Evolutionary conservation across 1,140 invertebrate species (phyloP).

Genomic region (Drosophila lacteicornis): DNA sequence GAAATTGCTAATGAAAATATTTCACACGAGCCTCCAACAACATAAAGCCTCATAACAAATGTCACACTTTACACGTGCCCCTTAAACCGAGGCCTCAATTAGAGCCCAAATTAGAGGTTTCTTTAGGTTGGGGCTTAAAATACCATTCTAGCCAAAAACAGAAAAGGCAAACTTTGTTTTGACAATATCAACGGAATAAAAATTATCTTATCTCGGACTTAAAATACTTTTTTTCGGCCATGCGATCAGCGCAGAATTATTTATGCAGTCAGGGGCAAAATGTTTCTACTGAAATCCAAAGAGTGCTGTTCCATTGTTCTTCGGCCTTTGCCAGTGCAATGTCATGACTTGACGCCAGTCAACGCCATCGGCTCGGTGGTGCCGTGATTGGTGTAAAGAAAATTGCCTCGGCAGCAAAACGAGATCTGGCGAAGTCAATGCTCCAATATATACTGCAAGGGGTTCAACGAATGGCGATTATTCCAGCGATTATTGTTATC

Average conservation of each 20-base stretch:
- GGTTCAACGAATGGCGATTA: conserved; percentile 42
- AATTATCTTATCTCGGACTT: conserved; percentile 37
- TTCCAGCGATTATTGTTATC: conserved; percentile 32
- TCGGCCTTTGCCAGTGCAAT: conserved; percentile 35
- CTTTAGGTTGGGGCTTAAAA: conserved; percentile 5
- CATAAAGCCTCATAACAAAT: conserved; percentile 19
- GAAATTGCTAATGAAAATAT: conserved; percentile 33
- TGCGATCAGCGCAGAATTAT: conserved; percentile 22
- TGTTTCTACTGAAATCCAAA: conserved; percentile 23
- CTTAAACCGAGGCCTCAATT: conserved; percentile 29
- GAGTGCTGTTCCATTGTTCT: conserved; percentile 28
- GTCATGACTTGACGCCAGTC: conserved; percentile 37
- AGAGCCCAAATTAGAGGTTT: conserved; percentile 12
- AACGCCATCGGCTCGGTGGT: conserved; percentile 5
- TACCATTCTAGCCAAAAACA: conserved; percentile 4
- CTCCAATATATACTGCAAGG: conserved; percentile 18
- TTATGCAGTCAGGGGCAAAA: conserved; percentile 33
- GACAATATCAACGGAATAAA: neutral
- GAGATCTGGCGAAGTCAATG: conserved; percentile 36
- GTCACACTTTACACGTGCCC: conserved; percentile 26
- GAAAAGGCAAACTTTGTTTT: neutral
- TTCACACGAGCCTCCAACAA: conserved; percentile 25
- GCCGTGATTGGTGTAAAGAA: conserved; percentile 45
- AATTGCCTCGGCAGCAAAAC: conserved; percentile 30
- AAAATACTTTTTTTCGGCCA: conserved; percentile 24